Evolutionary conservation across 2,888 invertebrate genomes (phyloP).

Genomic region (Ophion slaviceki): DNA sequence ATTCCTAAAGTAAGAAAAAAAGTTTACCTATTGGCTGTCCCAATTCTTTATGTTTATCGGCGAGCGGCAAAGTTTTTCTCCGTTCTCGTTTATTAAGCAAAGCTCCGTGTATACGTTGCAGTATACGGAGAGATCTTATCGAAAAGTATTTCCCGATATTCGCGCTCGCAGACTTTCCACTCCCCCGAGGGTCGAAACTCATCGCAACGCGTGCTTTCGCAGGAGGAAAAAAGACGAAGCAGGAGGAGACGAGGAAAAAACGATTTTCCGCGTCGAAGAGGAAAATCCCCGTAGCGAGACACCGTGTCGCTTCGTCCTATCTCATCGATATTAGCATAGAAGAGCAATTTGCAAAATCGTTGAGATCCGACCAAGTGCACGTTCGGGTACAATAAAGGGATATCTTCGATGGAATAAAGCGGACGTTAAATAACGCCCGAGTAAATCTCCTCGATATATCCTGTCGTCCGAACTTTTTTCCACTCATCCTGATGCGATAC

Average conservation of each 20-base stretch:
- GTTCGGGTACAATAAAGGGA: constrained; percentile 78
- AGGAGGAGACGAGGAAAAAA: constrained; percentile 14
- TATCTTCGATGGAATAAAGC: constrained; percentile 78
- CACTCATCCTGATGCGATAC: background rate
- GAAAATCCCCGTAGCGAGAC: constrained; percentile 74
- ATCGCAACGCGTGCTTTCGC: constrained; percentile 10
- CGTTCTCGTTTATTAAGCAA: constrained; percentile 9
- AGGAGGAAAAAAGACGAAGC: constrained; percentile 1
- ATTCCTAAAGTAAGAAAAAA: no score
- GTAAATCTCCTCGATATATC: constrained; percentile 55
- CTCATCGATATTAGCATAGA: constrained; percentile 82
- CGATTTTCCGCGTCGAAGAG: constrained; percentile 52
- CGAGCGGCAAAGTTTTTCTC: constrained; percentile 29
- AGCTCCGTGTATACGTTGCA: constrained; percentile 1
- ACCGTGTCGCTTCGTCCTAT: constrained; percentile 73
- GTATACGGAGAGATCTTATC: constrained; percentile 51
- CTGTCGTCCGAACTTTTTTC: constrained; percentile 22
- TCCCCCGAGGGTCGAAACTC: constrained; percentile 43
- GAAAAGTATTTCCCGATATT: constrained; percentile 57
- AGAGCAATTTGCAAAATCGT: constrained; percentile 82
- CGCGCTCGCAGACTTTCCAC: constrained; percentile 1
- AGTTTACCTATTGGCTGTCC: background rate
- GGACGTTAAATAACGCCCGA: constrained; percentile 76
- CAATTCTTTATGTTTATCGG: constrained; percentile 1
- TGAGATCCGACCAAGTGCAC: constrained; percentile 78